Percentiles rank a stretch among this genome's conserved stretches.
Evolutionary conservation across 35 echinoderm and acorn worm genomes (phyloP).

Genomic region (Apostichopus californicus): DNA sequence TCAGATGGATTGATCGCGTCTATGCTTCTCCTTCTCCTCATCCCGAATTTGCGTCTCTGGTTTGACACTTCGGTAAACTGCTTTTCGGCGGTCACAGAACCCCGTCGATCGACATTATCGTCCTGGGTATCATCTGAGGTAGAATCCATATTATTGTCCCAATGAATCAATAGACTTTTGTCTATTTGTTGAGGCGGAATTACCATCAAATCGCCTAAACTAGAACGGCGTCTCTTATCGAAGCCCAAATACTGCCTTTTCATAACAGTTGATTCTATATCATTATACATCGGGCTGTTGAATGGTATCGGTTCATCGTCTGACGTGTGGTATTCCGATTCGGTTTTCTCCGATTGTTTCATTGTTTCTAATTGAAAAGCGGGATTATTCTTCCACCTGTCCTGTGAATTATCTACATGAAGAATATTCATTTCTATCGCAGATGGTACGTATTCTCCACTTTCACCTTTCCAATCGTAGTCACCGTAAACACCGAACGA

Average conservation of each 20-base stretch:
- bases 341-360: slow-evolving; percentile 14
- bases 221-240: slow-evolving; percentile 15
- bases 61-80: not conserved
- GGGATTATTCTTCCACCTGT: not conserved
- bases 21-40: slow-evolving; percentile 27
- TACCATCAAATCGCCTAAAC: slow-evolving; percentile 3
- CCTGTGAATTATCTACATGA: not conserved
- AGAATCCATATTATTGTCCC: slow-evolving; percentile 11
- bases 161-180: not conserved
- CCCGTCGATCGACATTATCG: not conserved
- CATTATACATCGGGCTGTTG: slow-evolving; percentile 18
- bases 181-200: not conserved
- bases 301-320: slow-evolving; percentile 37
- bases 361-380: not conserved
- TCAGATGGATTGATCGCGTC: not conserved
- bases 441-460: slow-evolving; percentile 18
- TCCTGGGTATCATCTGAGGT: slow-evolving; percentile 21
- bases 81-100: not conserved
- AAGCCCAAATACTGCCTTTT: not conserved
- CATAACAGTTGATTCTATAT: not conserved
- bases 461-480: slow-evolving; percentile 25
- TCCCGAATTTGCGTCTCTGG: not conserved
- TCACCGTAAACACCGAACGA: slow-evolving; percentile 37
- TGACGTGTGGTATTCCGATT: slow-evolving; percentile 31
- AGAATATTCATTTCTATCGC: slow-evolving; percentile 32